These are phyloP conservation scores for Scomber colias DNA, from an alignment of 2,113 vertebrate species.

Conservation along the genomic window DNA sequence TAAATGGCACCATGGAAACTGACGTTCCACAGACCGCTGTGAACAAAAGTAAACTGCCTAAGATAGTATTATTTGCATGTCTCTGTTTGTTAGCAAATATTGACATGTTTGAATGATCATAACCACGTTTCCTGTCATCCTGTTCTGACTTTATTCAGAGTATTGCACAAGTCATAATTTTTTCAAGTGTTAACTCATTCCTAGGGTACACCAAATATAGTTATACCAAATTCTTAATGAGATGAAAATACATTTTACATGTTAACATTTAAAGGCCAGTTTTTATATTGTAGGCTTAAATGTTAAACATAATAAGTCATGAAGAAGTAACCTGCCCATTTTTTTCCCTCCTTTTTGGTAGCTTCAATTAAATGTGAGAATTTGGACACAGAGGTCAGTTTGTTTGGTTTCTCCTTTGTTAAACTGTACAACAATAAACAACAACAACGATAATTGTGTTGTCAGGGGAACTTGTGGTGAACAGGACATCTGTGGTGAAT, in stretches of 20 bases:
- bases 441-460: no score
- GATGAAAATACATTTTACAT: not conserved
- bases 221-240: not conserved
- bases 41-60: slow-evolving; percentile 33
- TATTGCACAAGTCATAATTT: slow-evolving; percentile 14
- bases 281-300: no score
- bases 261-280: not conserved
- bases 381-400: no score
- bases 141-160: slow-evolving; percentile 9
- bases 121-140: slow-evolving; percentile 32
- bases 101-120: slow-evolving; percentile 49
- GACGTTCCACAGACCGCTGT: slow-evolving; percentile 15
- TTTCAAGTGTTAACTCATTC: slow-evolving; percentile 1
- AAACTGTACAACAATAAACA: no score
- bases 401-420: no score
- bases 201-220: not conserved
- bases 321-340: no score
- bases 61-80: slow-evolving; percentile 46
- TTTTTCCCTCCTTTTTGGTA: no score
- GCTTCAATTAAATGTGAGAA: no score
- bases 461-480: no score
- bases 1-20: slow-evolving; percentile 59
- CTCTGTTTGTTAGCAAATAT: slow-evolving; percentile 66
- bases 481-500: no score
- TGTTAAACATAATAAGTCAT: no score